These are phyloP conservation scores for Anabacerthia variegaticeps DNA, from an alignment of 2,797 vertebrate species.

Conservation along the genomic window DNA sequence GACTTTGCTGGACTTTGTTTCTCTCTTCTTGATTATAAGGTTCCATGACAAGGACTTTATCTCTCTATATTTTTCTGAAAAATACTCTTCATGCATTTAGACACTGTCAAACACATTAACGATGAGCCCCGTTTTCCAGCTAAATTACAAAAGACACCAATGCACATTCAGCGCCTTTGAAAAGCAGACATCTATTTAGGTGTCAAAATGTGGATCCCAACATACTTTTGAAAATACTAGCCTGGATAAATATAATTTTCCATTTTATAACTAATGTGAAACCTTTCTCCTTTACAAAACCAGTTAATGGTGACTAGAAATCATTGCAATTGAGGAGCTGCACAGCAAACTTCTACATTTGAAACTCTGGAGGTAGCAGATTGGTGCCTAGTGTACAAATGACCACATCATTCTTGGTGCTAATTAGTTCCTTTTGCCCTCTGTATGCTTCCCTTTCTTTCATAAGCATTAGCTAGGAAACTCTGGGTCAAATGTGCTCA, in stretches of 20 bases:
- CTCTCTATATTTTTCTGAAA: neutral
- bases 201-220: neutral
- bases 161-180: neutral
- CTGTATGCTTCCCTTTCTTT: neutral
- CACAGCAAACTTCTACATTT: neutral
- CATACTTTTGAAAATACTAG: neutral
- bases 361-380: neutral
- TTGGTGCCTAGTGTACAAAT: neutral
- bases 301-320: neutral
- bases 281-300: neutral
- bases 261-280: neutral
- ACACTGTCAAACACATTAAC: slow-evolving; percentile 25
- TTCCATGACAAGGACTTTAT: slow-evolving; percentile 1
- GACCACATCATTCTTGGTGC: neutral
- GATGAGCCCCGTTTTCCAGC: neutral
- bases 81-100: slow-evolving; percentile 43
- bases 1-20: neutral
- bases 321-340: neutral
- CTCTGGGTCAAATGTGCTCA: neutral
- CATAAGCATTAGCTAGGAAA: neutral
- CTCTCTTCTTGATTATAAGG: neutral
- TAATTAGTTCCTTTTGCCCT: neutral
- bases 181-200: neutral
- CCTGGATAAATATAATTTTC: neutral
- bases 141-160: neutral